Conservation (phyloP, 2,113 vertebrate genomes). For the Oplegnathus fasciatus region DNA sequence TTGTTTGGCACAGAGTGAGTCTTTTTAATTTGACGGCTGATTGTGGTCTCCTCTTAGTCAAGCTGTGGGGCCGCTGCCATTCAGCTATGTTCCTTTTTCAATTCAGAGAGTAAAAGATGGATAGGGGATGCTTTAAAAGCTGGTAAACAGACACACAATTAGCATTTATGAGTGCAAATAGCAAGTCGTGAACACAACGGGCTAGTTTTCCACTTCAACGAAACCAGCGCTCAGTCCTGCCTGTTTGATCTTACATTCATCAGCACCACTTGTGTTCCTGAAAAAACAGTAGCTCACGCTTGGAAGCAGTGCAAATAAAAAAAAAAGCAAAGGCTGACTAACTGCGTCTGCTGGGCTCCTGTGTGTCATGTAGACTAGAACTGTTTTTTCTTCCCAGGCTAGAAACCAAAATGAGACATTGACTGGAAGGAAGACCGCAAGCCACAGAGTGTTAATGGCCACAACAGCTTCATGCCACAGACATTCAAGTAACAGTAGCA, state of each 20-base stretch:
- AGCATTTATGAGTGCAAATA: slow-evolving; percentile 59
- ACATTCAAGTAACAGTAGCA: slow-evolving; percentile 40
- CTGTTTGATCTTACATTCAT: slow-evolving; percentile 52
- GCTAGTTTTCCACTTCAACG: slow-evolving; percentile 39
- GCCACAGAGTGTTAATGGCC: slow-evolving; percentile 64
- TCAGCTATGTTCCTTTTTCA: slow-evolving; percentile 36
- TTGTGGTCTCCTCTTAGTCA: slow-evolving; percentile 37
- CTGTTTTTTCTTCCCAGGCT: slow-evolving; percentile 40
- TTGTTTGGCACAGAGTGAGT: slow-evolving; percentile 24
- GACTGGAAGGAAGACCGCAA: slow-evolving; percentile 65
- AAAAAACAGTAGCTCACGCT: slow-evolving; percentile 55
- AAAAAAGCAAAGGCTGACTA: slow-evolving; percentile 27
- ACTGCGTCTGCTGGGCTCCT: slow-evolving; percentile 39
- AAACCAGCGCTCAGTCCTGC: slow-evolving; percentile 29
- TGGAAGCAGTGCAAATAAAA: slow-evolving; percentile 41
- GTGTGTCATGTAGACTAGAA: slow-evolving; percentile 20
- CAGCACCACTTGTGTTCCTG: slow-evolving; percentile 28
- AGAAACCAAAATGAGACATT: slow-evolving; percentile 65
- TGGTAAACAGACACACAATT: slow-evolving; percentile 61
- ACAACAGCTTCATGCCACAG: slow-evolving; percentile 38
- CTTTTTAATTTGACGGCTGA: slow-evolving; percentile 47
- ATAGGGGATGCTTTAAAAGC: slow-evolving; percentile 48
- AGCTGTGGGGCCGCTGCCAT: slow-evolving; percentile 44
- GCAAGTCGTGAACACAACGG: slow-evolving; percentile 41
- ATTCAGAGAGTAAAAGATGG: slow-evolving; percentile 40